Percentiles rank a stretch among this genome's conserved stretches.
Evolutionary conservation across 2,888 invertebrate genomes (phyloP).

Genomic region (Leptinotarsa peninsularis): DNA sequence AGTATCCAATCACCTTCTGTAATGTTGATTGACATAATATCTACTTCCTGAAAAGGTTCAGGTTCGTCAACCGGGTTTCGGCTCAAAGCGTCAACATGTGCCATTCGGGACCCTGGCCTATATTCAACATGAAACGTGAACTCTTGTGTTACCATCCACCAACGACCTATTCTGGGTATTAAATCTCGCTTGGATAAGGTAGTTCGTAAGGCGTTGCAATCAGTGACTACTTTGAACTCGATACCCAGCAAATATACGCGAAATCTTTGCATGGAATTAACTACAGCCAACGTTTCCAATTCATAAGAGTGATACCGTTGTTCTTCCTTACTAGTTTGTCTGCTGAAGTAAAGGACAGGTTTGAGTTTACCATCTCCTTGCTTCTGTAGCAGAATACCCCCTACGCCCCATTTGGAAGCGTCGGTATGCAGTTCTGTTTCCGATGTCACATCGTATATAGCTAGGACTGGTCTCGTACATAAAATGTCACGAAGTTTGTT

Average conservation of each 20-base stretch:
- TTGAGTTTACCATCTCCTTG: slow-evolving; percentile 30
- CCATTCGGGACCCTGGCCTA: slow-evolving; percentile 37
- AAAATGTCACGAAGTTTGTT: slow-evolving; percentile 23
- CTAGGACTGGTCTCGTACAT: slow-evolving; percentile 42
- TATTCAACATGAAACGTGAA: slow-evolving; percentile 41
- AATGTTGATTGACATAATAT: slow-evolving; percentile 32
- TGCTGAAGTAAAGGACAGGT: slow-evolving; percentile 33
- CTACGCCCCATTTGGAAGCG: slow-evolving; percentile 43
- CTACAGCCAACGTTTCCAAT: slow-evolving; percentile 58
- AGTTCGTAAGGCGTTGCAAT: slow-evolving; percentile 55
- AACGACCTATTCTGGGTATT: slow-evolving; percentile 52
- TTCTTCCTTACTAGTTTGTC: slow-evolving; percentile 34
- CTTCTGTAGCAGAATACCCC: slow-evolving; percentile 36
- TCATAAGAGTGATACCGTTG: slow-evolving; percentile 58
- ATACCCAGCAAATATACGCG: slow-evolving; percentile 51
- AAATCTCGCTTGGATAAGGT: slow-evolving; percentile 54
- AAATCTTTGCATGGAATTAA: slow-evolving; percentile 52
- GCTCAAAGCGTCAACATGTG: slow-evolving; percentile 45
- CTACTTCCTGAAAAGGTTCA: background rate
- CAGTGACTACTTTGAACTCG: slow-evolving; percentile 52
- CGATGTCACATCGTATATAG: slow-evolving; percentile 44
- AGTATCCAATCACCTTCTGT: slow-evolving; percentile 48
- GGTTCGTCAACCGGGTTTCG: slow-evolving; percentile 35
- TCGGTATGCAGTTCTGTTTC: slow-evolving; percentile 48
- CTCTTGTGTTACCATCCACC: slow-evolving; percentile 54